Evolutionary conservation across 2,113 vertebrate genomes (phyloP).

Genomic region (Blennius ocellaris): DNA sequence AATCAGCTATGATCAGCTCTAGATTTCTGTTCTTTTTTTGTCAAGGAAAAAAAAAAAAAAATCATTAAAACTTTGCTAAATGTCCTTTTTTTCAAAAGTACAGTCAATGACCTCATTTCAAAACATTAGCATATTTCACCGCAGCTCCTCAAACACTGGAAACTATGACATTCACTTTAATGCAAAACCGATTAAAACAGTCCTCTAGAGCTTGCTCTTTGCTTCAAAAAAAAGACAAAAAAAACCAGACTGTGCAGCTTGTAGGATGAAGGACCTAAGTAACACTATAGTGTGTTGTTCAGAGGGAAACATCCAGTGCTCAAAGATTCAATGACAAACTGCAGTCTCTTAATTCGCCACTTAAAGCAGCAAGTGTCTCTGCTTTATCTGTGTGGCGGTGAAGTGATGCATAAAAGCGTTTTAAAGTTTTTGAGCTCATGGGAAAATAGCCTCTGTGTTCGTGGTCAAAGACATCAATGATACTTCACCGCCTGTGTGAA

Average conservation of each 20-base stretch:
- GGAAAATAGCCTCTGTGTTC: conserved; percentile 38
- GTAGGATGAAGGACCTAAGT: conserved; percentile 4
- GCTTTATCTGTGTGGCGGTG: conserved; percentile 48
- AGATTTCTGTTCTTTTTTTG: no score
- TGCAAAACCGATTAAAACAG: background rate
- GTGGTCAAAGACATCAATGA: conserved; percentile 12
- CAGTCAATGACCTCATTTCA: background rate
- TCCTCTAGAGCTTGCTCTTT: background rate
- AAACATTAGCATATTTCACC: background rate
- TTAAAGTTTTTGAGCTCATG: conserved; percentile 38
- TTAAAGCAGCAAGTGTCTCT: conserved; percentile 35
- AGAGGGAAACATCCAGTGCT: conserved; percentile 1
- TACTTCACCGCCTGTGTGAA: conserved; percentile 18
- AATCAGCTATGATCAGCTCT: no score
- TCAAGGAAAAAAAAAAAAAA: background rate
- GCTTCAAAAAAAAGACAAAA: background rate
- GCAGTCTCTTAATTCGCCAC: conserved; percentile 42
- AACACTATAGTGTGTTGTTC: conserved; percentile 16
- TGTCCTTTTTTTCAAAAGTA: background rate
- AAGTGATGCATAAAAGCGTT: conserved; percentile 43
- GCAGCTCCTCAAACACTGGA: background rate
- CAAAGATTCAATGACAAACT: conserved; percentile 46
- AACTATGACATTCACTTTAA: background rate
- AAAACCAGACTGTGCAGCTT: background rate
- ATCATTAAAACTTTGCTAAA: background rate